Conservation (phyloP, 1,140 invertebrate genomes). For the Brachionus asplanchnoidis region DNA sequence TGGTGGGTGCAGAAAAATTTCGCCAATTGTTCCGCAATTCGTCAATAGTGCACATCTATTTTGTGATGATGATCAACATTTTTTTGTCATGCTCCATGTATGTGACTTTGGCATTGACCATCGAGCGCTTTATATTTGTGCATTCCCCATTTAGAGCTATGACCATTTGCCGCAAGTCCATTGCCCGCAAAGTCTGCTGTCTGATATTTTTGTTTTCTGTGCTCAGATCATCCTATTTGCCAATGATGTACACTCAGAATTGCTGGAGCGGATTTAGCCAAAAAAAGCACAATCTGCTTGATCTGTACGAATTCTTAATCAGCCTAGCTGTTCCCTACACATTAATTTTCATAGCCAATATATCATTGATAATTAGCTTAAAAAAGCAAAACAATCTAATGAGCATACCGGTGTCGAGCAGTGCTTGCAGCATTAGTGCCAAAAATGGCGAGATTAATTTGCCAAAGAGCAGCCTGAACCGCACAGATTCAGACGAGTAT, state of each 20-base stretch:
- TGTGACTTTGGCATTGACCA: constrained; percentile 12
- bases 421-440: neutral
- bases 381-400: constrained; percentile 25
- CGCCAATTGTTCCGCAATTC: neutral
- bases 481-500: neutral
- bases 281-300: constrained; percentile 12
- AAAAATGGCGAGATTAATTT: neutral
- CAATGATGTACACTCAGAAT: constrained; percentile 13
- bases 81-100: constrained; percentile 41
- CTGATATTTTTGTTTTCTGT: constrained; percentile 32
- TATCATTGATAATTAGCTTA: constrained; percentile 20
- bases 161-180: constrained; percentile 13
- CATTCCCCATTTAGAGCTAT: constrained; percentile 36
- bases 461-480: neutral
- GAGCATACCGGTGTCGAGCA: neutral
- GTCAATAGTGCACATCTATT: neutral
- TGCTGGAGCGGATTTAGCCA: constrained; percentile 26
- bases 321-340: constrained; percentile 13
- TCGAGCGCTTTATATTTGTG: constrained; percentile 35
- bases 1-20: constrained; percentile 18
- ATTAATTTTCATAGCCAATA: constrained; percentile 26
- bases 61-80: constrained; percentile 29
- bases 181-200: constrained; percentile 1
- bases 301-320: constrained; percentile 21
- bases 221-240: neutral